These are phyloP conservation scores for Polia nebulosa DNA, from an alignment of 2,888 invertebrate genomes.

Conservation along the genomic window DNA sequence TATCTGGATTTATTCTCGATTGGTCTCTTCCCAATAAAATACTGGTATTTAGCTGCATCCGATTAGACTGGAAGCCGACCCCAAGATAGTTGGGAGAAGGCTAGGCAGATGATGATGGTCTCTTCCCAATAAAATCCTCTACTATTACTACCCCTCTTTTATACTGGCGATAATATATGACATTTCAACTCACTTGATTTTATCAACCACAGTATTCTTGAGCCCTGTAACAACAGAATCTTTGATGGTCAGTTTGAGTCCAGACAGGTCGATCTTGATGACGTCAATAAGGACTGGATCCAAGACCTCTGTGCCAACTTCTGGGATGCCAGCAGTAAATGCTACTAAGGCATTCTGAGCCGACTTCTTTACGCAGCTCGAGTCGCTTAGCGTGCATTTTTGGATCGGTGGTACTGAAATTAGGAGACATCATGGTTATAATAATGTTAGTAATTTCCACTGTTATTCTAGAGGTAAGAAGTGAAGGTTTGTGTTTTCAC, in stretches of 20 bases:
- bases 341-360: conserved; percentile 70
- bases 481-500: background rate
- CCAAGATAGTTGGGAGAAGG: too few species aligned
- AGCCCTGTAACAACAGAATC: conserved; percentile 75
- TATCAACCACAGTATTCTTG: conserved; percentile 72
- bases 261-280: conserved; percentile 78
- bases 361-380: conserved; percentile 71
- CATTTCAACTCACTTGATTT: conserved; percentile 70
- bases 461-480: too few species aligned
- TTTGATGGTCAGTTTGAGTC: conserved; percentile 75
- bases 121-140: too few species aligned
- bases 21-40: too few species aligned
- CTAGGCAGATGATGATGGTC: too few species aligned
- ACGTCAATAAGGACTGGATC: conserved; percentile 77
- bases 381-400: conserved; percentile 76
- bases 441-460: background rate
- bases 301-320: conserved; percentile 73
- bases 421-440: background rate
- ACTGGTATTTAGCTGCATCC: too few species aligned
- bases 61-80: too few species aligned
- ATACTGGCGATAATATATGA: background rate
- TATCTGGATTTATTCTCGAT: too few species aligned
- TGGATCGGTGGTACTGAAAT: conserved; percentile 76
- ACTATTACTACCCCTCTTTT: too few species aligned
- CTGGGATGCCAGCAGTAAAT: conserved; percentile 76